phyloP scores from a whole-genome alignment of 2,888 invertebrate genomes.

The Rhagophthalmus giganteus region DNA sequence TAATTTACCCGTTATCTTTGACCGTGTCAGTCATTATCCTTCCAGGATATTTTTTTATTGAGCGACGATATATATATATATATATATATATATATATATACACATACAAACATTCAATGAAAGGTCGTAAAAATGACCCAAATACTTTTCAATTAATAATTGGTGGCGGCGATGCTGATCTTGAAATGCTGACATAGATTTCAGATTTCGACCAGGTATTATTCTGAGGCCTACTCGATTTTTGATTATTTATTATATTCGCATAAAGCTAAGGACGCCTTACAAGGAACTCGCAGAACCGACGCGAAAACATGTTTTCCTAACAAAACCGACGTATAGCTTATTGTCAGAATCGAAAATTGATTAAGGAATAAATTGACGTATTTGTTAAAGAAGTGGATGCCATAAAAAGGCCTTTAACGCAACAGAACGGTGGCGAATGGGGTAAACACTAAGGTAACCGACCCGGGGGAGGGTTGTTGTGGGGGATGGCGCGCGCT shows the following conservation, averaged over 20 bases:
- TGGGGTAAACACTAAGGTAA: constrained; percentile 24
- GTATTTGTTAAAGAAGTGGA: no score
- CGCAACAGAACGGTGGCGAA: no score
- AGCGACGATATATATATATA: constrained; percentile 4
- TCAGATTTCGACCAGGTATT: constrained; percentile 10
- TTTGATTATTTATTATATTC: not conserved
- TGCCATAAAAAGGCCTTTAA: no score
- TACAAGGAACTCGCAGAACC: no score
- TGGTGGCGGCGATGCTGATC: constrained; percentile 9
- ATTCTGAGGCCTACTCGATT: not conserved
- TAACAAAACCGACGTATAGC: no score
- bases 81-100: no score
- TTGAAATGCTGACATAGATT: constrained; percentile 26
- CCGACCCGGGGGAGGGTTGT: constrained; percentile 30
- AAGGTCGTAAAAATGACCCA: constrained; percentile 24
- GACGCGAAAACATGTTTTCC: no score
- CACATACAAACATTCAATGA: no score
- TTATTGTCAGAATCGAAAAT: no score
- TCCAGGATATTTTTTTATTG: constrained; percentile 21
- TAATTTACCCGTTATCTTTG: constrained; percentile 11
- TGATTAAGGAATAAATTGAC: no score
- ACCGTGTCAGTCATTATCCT: constrained; percentile 17
- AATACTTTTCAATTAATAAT: constrained; percentile 13
- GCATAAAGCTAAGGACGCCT: no score
- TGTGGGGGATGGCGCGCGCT: constrained; percentile 38